Percentiles rank a stretch among this genome's conserved stretches.
Evolutionary conservation across 2,888 invertebrate species (phyloP).

Genomic region (Taphrorychus bicolor): DNA sequence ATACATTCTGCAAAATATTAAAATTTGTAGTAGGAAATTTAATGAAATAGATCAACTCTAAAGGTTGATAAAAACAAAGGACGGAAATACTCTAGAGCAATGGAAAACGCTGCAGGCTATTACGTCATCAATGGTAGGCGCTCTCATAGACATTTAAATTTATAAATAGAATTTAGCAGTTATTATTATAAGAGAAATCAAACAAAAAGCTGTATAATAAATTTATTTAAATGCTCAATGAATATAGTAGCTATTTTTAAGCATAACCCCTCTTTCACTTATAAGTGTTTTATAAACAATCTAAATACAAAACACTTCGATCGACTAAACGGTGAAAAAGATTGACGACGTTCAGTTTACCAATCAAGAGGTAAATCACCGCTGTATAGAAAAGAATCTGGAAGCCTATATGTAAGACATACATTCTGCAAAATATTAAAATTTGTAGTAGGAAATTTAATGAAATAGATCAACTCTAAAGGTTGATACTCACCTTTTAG

Average conservation of each 20-base stretch:
- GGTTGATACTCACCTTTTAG: too few species aligned
- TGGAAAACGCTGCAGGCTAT: too few species aligned
- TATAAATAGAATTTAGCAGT: too few species aligned
- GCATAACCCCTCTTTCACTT: too few species aligned
- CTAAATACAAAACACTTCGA: background rate
- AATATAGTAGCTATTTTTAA: too few species aligned
- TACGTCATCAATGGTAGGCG: too few species aligned
- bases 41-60: constrained; percentile 29
- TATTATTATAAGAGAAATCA: too few species aligned
- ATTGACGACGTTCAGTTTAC: constrained; percentile 19
- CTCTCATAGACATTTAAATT: too few species aligned
- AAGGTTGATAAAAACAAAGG: too few species aligned
- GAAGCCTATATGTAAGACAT: constrained; percentile 27
- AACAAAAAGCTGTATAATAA: too few species aligned
- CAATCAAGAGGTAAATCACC: constrained; percentile 20
- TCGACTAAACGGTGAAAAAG: background rate
- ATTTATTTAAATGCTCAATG: too few species aligned
- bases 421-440: constrained; percentile 42
- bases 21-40: background rate
- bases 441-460: background rate
- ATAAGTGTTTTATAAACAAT: background rate
- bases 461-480: constrained; percentile 34
- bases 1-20: constrained; percentile 42
- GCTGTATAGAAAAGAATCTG: constrained; percentile 35
- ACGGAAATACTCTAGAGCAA: too few species aligned